These are phyloP conservation scores for Urosaurus nigricauda DNA, from an alignment of 2,797 vertebrate species.

Conservation along the genomic window DNA sequence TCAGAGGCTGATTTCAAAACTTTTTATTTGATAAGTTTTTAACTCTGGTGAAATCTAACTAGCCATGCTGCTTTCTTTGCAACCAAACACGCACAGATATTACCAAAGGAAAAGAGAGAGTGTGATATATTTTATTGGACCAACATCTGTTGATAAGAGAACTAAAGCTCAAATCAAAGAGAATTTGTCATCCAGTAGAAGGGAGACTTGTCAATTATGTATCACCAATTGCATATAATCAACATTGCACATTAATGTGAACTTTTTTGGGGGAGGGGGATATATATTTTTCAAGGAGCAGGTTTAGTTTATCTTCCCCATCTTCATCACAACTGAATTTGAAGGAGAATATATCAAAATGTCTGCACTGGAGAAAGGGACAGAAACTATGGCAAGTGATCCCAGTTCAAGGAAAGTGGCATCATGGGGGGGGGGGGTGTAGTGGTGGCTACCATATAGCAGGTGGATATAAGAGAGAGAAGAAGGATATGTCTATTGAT, in stretches of 20 bases:
- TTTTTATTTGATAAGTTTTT: slow-evolving; percentile 26
- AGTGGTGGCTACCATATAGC: neutral
- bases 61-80: slow-evolving; percentile 6
- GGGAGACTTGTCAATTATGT: neutral
- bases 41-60: slow-evolving; percentile 2
- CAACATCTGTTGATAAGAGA: slow-evolving; percentile 11
- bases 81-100: neutral
- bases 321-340: neutral
- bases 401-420: neutral
- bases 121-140: slow-evolving; percentile 20
- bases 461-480: neutral
- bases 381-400: neutral
- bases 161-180: neutral
- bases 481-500: neutral
- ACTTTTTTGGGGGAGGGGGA: neutral
- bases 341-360: neutral
- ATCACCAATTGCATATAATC: neutral
- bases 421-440: no score
- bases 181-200: neutral
- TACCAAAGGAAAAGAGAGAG: neutral
- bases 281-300: neutral
- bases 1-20: slow-evolving; percentile 54
- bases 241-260: neutral
- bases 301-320: neutral
- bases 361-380: no score